Evolutionary conservation across 37 sponge, comb jelly and placozoan species (phyloP).

Genomic region (Axinella damicornis): DNA sequence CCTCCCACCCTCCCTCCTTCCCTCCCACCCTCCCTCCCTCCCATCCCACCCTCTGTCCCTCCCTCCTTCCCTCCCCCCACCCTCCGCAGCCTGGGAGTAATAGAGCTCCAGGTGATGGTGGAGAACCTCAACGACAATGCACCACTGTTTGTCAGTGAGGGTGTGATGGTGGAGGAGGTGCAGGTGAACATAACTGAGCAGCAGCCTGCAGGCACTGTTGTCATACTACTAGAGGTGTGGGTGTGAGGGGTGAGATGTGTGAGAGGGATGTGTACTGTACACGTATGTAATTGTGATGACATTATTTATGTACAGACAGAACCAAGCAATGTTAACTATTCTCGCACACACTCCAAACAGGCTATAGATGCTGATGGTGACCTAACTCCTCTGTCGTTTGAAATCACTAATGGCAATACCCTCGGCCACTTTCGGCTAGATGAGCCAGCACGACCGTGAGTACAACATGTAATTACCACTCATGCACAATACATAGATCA

Average conservation of each 20-base stretch:
- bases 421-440: neutral
- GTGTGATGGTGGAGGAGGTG: neutral
- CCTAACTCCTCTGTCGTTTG: conserved; percentile 8
- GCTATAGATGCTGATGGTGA: conserved; percentile 29
- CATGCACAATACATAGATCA: too few species aligned
- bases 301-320: too few species aligned
- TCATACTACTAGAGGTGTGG: too few species aligned
- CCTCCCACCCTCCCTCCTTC: neutral
- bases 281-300: too few species aligned
- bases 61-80: neutral
- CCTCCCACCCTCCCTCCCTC: too few species aligned
- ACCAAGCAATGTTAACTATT: too few species aligned
- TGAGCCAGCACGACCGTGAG: too few species aligned
- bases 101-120: conserved; percentile 34
- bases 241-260: too few species aligned
- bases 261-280: too few species aligned
- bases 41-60: too few species aligned
- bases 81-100: neutral
- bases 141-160: conserved; percentile 21
- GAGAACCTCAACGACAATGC: conserved; percentile 46
- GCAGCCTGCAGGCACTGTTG: neutral
- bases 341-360: too few species aligned
- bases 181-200: neutral
- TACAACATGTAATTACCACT: too few species aligned
- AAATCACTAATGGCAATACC: neutral